These are phyloP conservation scores for Halocaridina rubra DNA, from an alignment of 2,888 invertebrate genomes.

Conservation along the genomic window DNA sequence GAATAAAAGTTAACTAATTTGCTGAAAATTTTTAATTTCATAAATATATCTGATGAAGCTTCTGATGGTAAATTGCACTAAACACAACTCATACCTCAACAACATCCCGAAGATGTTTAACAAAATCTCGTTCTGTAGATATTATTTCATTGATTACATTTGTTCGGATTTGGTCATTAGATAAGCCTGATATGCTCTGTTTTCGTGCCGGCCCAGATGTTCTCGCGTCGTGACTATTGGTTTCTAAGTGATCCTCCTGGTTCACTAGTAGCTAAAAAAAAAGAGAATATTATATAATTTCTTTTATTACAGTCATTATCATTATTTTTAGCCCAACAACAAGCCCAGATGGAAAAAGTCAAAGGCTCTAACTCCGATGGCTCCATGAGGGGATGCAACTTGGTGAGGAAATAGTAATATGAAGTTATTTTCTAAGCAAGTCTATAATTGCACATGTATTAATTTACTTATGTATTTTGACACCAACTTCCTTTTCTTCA, in stretches of 20 bases:
- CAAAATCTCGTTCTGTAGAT: slow-evolving; percentile 86
- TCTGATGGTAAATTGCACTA: background rate
- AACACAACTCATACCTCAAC: slow-evolving; percentile 70
- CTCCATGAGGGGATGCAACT: no score
- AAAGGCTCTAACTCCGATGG: no score
- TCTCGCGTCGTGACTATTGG: slow-evolving; percentile 14
- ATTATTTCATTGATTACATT: slow-evolving; percentile 85
- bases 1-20: no score
- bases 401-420: no score
- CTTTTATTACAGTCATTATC: background rate
- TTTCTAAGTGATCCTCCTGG: slow-evolving; percentile 71
- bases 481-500: no score
- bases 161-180: slow-evolving; percentile 72
- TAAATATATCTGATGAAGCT: background rate
- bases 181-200: slow-evolving; percentile 73
- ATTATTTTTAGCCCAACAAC: no score
- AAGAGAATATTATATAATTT: background rate
- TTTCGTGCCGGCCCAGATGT: slow-evolving; percentile 70
- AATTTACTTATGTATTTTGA: no score
- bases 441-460: no score
- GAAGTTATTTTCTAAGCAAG: no score
- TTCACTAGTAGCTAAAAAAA: slow-evolving; percentile 74
- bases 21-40: no score
- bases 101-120: slow-evolving; percentile 78
- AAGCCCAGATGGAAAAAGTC: no score